Evolutionary conservation across 2,888 invertebrate genomes (phyloP).

Genomic region (Hydropsyche betteni): DNA sequence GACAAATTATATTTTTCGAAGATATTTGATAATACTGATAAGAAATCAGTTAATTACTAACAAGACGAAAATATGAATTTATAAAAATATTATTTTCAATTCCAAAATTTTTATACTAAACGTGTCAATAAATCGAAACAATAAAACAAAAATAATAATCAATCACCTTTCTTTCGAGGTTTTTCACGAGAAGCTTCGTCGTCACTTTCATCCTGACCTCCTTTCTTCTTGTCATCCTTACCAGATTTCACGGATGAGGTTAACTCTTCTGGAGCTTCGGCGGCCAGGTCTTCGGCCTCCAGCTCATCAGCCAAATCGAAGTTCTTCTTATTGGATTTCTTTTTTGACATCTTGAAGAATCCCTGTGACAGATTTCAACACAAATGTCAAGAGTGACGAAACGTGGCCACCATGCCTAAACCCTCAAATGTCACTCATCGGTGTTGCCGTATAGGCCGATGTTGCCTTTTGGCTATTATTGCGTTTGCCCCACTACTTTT

Average conservation of each 20-base stretch:
- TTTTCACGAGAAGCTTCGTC: slow-evolving; percentile 62
- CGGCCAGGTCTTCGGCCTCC: slow-evolving; percentile 58
- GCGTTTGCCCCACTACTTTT: too few species aligned
- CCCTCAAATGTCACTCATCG: slow-evolving; percentile 38
- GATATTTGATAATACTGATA: too few species aligned
- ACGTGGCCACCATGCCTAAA: slow-evolving; percentile 46
- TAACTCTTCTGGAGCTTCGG: slow-evolving; percentile 58
- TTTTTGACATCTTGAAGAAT: slow-evolving; percentile 66
- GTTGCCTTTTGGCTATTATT: background rate
- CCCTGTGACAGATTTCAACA: slow-evolving; percentile 1
- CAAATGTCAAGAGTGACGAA: slow-evolving; percentile 43
- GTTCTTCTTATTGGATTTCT: slow-evolving; percentile 68
- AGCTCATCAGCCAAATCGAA: slow-evolving; percentile 67
- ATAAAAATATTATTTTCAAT: too few species aligned
- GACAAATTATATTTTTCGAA: too few species aligned
- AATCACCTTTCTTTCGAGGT: slow-evolving; percentile 65
- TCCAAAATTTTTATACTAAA: too few species aligned
- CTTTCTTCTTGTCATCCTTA: slow-evolving; percentile 61
- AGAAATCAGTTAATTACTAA: too few species aligned
- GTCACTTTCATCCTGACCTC: slow-evolving; percentile 61
- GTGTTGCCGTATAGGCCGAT: slow-evolving; percentile 5
- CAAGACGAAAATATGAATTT: too few species aligned
- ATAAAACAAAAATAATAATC: background rate
- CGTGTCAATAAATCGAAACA: slow-evolving; percentile 2
- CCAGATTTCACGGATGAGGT: slow-evolving; percentile 66